Evolutionary conservation across 2,888 invertebrate species (phyloP).

Genomic region (Linhomoeus sp.): DNA sequence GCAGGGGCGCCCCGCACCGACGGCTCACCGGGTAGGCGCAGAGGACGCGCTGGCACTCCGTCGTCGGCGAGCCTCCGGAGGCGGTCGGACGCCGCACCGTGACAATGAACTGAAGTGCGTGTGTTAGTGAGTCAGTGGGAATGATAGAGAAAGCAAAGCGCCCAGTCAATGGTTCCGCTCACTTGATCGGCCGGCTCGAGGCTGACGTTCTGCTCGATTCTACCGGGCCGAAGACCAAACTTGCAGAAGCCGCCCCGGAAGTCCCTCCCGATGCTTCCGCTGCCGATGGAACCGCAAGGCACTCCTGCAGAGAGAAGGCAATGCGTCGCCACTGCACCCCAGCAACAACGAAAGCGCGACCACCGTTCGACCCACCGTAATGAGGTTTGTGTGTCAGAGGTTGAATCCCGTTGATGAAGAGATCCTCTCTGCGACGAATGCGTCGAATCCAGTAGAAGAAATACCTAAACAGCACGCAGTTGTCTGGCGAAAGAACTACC

Average conservation of each 20-base stretch:
- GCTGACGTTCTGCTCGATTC: slow-evolving; percentile 56
- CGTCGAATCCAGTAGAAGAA: no score
- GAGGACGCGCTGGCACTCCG: slow-evolving; percentile 23
- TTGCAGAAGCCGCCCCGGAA: slow-evolving; percentile 70
- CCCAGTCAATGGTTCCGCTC: no score
- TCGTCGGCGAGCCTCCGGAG: slow-evolving; percentile 21
- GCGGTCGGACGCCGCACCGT: slow-evolving; percentile 45
- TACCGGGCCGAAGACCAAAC: slow-evolving; percentile 64
- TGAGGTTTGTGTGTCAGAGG: slow-evolving; percentile 31
- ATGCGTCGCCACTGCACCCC: no score
- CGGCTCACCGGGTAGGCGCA: slow-evolving; percentile 12
- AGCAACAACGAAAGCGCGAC: no score
- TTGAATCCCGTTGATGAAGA: slow-evolving; percentile 32
- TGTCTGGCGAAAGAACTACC: no score
- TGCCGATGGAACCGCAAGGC: slow-evolving; percentile 60
- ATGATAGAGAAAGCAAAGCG: no score
- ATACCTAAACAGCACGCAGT: no score
- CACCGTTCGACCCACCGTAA: slow-evolving; percentile 29
- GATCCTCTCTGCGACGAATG: slow-evolving; percentile 23
- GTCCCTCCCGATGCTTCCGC: slow-evolving; percentile 67
- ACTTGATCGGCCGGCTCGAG: slow-evolving; percentile 1
- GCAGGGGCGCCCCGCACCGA: slow-evolving; percentile 8
- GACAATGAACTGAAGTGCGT: slow-evolving; percentile 53
- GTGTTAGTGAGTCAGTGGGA: no score
- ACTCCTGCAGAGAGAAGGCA: slow-evolving; percentile 40